Base-by-base conservation (phyloP, 2,113 vertebrate genomes). In the Pseudonaja textilis region DNA sequence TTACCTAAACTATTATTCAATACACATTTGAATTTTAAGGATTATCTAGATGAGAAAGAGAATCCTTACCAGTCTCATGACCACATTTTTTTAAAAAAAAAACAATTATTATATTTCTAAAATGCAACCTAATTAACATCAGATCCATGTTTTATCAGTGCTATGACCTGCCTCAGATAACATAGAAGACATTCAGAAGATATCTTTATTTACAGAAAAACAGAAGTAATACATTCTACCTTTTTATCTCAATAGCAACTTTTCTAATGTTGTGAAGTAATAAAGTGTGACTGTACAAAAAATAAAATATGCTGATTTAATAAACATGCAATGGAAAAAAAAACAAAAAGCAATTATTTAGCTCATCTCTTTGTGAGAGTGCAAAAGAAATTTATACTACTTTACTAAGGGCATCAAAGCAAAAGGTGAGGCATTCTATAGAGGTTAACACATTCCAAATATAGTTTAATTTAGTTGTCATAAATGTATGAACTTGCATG, bases 241-340 rank as follows among this genome's bases (percentile, higher is more conserved):
- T 47, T 87, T 61, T 90, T 93, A 64, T 90, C 64, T 64, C 89
- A 87, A 42, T 57, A 85, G 56, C 87, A 93, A 87, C 81, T 93
- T 87, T 90, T 90, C n/a, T 87, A 90, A 52, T 45, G 5, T 81
- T 57, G 52, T 57, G 64, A 45, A 90, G n/a, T 90, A 90, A 93
- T 90, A 93, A 90, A 90, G 45, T 89, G 74, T 89, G 61, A 29
- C 92, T 90, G 47, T 8, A 2, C 26, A 85, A 85, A 93, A 57
- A 86, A 86, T 74, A 89, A 89, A 74, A 74, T n/a, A 81, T 92
- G 56, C 92, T 93, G 56, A 93, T 87, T 87, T 90, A 93, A 90
- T 93, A 90, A 87, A n/a, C 56, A 52, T 23, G 42, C 74, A 90
- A 52, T 86, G 74, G 61, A n/a, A n/a, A 69, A 64, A 64, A 5